phyloP scores from a whole-genome alignment of 1,140 invertebrate species.

The Drosophila nigromelanica region DNA sequence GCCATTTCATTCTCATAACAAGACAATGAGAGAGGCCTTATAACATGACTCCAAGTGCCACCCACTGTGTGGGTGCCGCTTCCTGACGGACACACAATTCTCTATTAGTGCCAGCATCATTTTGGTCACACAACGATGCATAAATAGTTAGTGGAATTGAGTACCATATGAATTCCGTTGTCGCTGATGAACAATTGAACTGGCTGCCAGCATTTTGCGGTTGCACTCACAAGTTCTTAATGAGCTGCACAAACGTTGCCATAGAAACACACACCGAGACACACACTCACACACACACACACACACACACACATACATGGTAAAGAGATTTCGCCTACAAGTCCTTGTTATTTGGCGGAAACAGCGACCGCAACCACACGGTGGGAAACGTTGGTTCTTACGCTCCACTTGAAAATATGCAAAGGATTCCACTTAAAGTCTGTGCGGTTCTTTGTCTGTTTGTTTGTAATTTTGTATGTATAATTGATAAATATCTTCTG shows the following conservation, averaged over 20 bases:
- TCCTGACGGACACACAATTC: constrained; percentile 10
- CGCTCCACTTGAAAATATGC: too few relatives aligned
- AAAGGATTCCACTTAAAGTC: too few relatives aligned
- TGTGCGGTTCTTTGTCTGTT: too few relatives aligned
- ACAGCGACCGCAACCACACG: too few relatives aligned
- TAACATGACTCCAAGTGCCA: constrained; percentile 7
- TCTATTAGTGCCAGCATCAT: constrained; percentile 25
- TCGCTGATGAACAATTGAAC: background rate
- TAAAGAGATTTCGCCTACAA: background rate
- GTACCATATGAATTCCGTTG: background rate
- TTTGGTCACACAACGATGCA: constrained; percentile 9
- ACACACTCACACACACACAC: constrained; percentile 6
- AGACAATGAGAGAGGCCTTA: constrained; percentile 26
- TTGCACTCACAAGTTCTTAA: constrained; percentile 27
- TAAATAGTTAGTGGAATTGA: constrained; percentile 6
- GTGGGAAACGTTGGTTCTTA: too few relatives aligned
- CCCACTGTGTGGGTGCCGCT: background rate
- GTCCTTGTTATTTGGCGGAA: background rate
- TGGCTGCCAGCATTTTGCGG: constrained; percentile 18
- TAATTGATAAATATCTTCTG: too few relatives aligned
- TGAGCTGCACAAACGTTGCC: constrained; percentile 31
- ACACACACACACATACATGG: background rate
- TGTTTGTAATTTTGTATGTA: too few relatives aligned
- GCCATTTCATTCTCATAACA: constrained; percentile 57
- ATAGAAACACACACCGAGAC: constrained; percentile 2